Evolutionary conservation across 2,797 vertebrate species (phyloP).

Genomic region (Pangasius krempfi): DNA sequence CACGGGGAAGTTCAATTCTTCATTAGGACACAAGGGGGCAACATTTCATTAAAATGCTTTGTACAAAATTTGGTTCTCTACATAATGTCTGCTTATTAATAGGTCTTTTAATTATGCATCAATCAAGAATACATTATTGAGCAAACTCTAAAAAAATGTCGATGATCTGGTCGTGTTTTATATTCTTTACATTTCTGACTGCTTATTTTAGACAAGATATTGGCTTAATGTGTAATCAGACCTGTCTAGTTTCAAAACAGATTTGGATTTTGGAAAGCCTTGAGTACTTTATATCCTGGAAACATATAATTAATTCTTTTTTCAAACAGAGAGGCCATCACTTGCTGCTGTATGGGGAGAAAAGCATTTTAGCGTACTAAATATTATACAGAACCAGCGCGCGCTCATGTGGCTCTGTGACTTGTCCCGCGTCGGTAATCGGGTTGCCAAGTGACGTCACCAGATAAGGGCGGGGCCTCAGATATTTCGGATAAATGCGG

Average conservation of each 20-base stretch:
- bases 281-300: neutral
- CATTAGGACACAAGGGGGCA: slow-evolving; percentile 31
- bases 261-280: neutral
- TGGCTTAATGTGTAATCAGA: neutral
- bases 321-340: neutral
- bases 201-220: neutral
- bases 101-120: neutral
- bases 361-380: neutral
- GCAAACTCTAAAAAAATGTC: neutral
- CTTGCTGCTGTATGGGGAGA: neutral
- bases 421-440: slow-evolving; percentile 1
- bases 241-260: neutral
- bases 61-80: neutral
- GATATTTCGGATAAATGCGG: slow-evolving; percentile 39
- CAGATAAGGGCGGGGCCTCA: slow-evolving; percentile 27
- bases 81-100: neutral
- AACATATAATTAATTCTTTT: neutral
- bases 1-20: neutral
- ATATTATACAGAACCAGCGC: neutral
- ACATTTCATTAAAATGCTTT: slow-evolving; percentile 1
- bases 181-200: neutral
- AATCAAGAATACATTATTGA: neutral
- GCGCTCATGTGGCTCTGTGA: neutral
- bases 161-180: neutral
- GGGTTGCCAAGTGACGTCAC: slow-evolving; percentile 40